Evolutionary conservation across 2,888 invertebrate genomes (phyloP), one percentile per base, ranked within the genome.

Genomic region (Dastarcus helophoroides): DNA sequence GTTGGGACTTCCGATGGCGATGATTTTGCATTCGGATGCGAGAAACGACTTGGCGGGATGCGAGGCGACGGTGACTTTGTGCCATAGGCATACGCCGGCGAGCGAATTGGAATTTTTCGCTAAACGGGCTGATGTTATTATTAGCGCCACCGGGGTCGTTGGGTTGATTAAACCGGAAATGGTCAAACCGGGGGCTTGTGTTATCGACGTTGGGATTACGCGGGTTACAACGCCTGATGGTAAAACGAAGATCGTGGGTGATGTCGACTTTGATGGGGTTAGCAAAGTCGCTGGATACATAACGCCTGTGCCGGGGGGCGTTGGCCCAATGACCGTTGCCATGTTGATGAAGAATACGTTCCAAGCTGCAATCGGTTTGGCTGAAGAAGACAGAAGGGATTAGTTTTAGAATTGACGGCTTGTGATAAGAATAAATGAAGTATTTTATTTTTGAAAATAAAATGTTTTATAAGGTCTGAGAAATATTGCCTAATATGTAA

Each of bases 311-410:
- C 91, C 91, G 1, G 79, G 91, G 2, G 93, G 93, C 2, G 91
- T 88, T 3, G 91, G 91, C 0, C 91, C 91, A 1, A 85, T 91
- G 81, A 93, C 93, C 0, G 90, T 91, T 0, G 83, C 89, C 1
- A 90, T 90, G 88, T 60, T 93, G 17, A 86, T 93, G 85, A 75
- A 74, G 44, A 93, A 93, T 55, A 90, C 90, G 0, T 68, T 90
- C 36, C 65, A 68, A 47, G 86, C 88, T 0, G 82, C 83, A 1
- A 29, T 30, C 14, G 21, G 16, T 12, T 26, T 33, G 15, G 19
- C 19, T 7, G 7, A 19, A 19, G n/a, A n/a, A n/a, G n/a, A n/a
- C n/a, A n/a, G n/a, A n/a, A n/a, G n/a, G n/a, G n/a, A n/a, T n/a
- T n/a, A n/a, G n/a, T n/a, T n/a, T n/a, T n/a, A n/a, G n/a, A n/a